Evolutionary conservation across 2,888 invertebrate genomes (phyloP).

Genomic region (Drosophila lacicola): DNA sequence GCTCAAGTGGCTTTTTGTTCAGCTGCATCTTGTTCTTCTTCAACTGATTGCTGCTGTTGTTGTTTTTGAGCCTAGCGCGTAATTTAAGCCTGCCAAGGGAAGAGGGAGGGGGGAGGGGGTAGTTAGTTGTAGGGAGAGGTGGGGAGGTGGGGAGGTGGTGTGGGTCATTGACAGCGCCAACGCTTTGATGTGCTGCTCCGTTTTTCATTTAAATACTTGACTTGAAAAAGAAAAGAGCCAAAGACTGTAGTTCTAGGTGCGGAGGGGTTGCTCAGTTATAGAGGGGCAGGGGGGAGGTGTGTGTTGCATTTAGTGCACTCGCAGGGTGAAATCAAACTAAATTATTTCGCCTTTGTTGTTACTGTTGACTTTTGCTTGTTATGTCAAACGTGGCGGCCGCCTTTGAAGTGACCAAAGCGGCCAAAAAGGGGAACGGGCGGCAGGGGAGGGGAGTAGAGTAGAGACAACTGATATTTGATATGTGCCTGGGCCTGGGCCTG

Average conservation of each 20-base stretch:
- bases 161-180: conserved; percentile 72
- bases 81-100: conserved; percentile 56
- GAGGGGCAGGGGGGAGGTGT: neutral
- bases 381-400: conserved; percentile 57
- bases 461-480: conserved; percentile 67
- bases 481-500: conserved; percentile 30
- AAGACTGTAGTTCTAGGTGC: neutral
- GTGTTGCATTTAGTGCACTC: neutral
- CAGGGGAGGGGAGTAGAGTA: neutral
- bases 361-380: conserved; percentile 48
- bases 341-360: conserved; percentile 55
- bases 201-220: conserved; percentile 75
- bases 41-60: conserved; percentile 2
- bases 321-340: conserved; percentile 59
- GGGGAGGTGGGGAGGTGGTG: neutral
- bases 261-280: neutral
- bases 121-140: too few relatives aligned
- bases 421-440: neutral
- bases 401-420: conserved; percentile 49
- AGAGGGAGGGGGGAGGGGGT: neutral
- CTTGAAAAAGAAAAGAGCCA: conserved; percentile 40
- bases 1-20: conserved; percentile 44
- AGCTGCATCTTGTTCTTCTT: conserved; percentile 5
- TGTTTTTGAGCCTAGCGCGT: conserved; percentile 58
- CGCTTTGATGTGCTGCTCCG: conserved; percentile 71